Base-by-base conservation (phyloP, 2,797 vertebrate genomes). In the Buceros bicornis region DNA sequence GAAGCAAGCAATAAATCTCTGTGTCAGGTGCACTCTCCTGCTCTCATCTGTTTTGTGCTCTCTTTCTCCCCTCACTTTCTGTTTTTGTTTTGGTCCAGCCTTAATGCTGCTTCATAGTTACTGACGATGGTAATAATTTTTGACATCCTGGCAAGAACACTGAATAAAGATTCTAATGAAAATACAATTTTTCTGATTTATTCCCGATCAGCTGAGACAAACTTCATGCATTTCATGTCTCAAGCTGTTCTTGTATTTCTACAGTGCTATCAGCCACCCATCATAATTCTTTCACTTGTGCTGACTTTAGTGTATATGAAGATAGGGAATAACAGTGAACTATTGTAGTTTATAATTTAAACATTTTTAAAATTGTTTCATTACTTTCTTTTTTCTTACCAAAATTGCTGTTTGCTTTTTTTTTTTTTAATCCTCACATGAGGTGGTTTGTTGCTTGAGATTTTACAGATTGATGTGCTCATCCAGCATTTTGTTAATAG, bases 1-100 rank as follows among this genome's bases (percentile, higher is more conserved):
- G 93, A 97, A 96, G 53, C 45, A 80, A 91, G 96, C 83, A 94
- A 93, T 80, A 80, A 90, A 86, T 51, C 54, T 90, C 9, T 87
- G 48, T 69, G 54, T 90, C 26, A 22, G 1, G 9, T n/a, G 83
- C 2, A 1, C 40, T 89, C 8, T 83, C 13, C n/a, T 92, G 4
- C 24, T 80, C 12, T 24, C 24, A 2, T 31, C 51, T 76, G 11
- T 67, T 56, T 17, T 8, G 7, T 0, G 0, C 6, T 42, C 4
- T 28, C 33, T 76, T 35, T 58, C 11, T 25, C 50, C 67, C 3
- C 20, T 11, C 25, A 13, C 13, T 76, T 85, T 79, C 48, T 71
- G 13, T 73, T 69, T 94, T 88, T 87, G 4, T 83, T 94, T 90
- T 84, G 83, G 43, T 84, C 42, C 78, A 89, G 31, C 13, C 37